phyloP scores from a whole-genome alignment of 37 sponge, comb jelly and placozoan species.

The Hormiphora californensis region DNA sequence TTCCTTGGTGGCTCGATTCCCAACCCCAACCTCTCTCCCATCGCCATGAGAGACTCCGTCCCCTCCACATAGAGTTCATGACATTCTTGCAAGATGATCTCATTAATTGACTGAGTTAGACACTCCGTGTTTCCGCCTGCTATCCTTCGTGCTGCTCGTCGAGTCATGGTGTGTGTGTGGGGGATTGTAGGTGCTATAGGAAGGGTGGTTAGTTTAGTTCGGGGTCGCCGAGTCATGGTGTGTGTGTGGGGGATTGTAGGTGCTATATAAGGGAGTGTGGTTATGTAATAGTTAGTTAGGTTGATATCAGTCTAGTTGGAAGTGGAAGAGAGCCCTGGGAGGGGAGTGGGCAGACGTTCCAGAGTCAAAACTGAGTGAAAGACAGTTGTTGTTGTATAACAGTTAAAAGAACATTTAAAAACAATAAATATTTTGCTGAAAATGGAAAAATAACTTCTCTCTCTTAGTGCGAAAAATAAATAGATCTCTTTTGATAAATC shows the following conservation, averaged over 20 bases:
- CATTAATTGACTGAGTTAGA: conserved; percentile 60
- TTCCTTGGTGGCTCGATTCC: conserved; percentile 60
- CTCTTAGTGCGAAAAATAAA: too few relatives aligned
- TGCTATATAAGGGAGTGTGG: not conserved
- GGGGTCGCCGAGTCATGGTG: conserved; percentile 1
- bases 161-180: not conserved
- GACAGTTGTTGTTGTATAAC: too few relatives aligned
- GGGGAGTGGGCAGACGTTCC: too few relatives aligned
- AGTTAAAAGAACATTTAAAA: too few relatives aligned
- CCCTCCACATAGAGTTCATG: conserved; percentile 62
- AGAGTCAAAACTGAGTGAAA: too few relatives aligned
- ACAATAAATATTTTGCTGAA: too few relatives aligned
- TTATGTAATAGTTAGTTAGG: too few relatives aligned
- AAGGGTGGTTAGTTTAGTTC: not conserved
- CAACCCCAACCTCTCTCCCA: conserved; percentile 60
- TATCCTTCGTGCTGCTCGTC: conserved; percentile 6
- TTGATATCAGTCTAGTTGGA: too few relatives aligned
- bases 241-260: not conserved
- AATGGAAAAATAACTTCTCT: too few relatives aligned
- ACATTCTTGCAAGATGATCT: conserved; percentile 66
- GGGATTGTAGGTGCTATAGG: not conserved
- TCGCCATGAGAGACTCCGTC: conserved; percentile 58
- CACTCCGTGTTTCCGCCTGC: conserved; percentile 62
- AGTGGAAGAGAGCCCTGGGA: too few relatives aligned
- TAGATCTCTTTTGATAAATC: too few relatives aligned